Evolutionary conservation across 2,113 vertebrate species (phyloP).

Genomic region (Varanus salvator): DNA sequence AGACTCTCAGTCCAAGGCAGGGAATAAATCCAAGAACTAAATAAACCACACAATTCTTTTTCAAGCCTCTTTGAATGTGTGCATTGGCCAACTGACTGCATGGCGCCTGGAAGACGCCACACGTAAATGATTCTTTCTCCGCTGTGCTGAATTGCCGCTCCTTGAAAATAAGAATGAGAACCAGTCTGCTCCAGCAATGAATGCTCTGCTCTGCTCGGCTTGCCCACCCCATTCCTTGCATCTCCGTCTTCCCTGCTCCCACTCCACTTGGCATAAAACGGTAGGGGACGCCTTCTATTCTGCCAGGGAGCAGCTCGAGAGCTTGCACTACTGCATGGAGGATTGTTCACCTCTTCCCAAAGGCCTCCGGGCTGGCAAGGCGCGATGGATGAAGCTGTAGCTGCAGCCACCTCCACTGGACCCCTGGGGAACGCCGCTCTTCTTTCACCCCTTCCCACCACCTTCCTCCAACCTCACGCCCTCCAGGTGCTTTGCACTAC

Average conservation of each 20-base stretch:
- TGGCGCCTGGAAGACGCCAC: background rate
- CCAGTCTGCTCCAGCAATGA: background rate
- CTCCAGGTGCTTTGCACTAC: no score
- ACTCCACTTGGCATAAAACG: background rate
- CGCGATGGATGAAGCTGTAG: no score
- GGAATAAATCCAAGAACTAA: no score
- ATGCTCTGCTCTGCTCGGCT: no score
- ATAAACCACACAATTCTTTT: background rate
- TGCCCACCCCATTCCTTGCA: background rate
- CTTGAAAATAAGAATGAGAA: no score
- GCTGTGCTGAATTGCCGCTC: background rate
- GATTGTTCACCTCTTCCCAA: background rate
- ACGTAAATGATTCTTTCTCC: background rate
- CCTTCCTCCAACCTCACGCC: no score
- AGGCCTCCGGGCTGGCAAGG: background rate
- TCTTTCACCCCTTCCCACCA: background rate
- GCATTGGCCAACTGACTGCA: background rate
- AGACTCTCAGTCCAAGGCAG: no score
- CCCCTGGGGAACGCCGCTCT: rapidly evolving
- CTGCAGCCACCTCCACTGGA: background rate
- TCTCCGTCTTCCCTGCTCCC: background rate
- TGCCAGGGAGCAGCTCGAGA: background rate
- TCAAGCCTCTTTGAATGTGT: background rate
- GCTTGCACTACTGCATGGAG: background rate
- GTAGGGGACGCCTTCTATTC: background rate